A percentile compares a stretch with the other conserved stretches of the same genome.
These are phyloP conservation scores for Drosophila azteca DNA, from an alignment of 1,140 invertebrate genomes.

Conservation along the genomic window DNA sequence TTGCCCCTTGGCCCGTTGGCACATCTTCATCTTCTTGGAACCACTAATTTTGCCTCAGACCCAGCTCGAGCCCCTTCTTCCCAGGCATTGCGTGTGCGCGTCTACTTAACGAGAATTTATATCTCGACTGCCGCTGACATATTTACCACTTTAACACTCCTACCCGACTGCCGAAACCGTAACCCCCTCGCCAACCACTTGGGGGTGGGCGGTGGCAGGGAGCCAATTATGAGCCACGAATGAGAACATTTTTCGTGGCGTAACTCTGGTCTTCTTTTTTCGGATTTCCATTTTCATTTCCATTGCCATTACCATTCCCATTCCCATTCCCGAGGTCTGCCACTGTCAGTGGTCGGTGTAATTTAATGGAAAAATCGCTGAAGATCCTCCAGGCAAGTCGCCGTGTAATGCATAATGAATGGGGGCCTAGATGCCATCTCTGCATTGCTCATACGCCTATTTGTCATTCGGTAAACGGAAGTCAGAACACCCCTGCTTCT, in stretches of 20 bases:
- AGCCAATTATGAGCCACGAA: slow-evolving; percentile 37
- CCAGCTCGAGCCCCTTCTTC: slow-evolving; percentile 29
- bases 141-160: slow-evolving; percentile 78
- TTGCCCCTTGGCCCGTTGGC: background rate
- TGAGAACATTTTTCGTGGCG: no score
- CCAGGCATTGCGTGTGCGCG: slow-evolving; percentile 70
- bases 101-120: slow-evolving; percentile 82
- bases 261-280: slow-evolving; percentile 4
- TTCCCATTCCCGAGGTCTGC: slow-evolving; percentile 31
- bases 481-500: no score
- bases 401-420: slow-evolving; percentile 77
- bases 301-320: slow-evolving; percentile 28
- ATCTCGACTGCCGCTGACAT: slow-evolving; percentile 74
- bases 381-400: slow-evolving; percentile 23
- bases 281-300: slow-evolving; percentile 45
- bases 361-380: slow-evolving; percentile 76
- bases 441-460: slow-evolving; percentile 67
- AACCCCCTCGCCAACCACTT: background rate
- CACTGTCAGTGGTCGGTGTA: slow-evolving; percentile 56
- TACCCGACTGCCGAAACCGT: background rate
- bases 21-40: background rate
- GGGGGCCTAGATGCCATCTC: slow-evolving; percentile 52
- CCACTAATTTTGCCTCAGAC: slow-evolving; percentile 1
- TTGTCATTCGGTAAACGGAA: slow-evolving; percentile 47
- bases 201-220: slow-evolving; percentile 12